Evolutionary conservation across 2,888 invertebrate species (phyloP), one percentile per base, ranked within the genome.

Genomic region (Zeuzera pyrina): DNA sequence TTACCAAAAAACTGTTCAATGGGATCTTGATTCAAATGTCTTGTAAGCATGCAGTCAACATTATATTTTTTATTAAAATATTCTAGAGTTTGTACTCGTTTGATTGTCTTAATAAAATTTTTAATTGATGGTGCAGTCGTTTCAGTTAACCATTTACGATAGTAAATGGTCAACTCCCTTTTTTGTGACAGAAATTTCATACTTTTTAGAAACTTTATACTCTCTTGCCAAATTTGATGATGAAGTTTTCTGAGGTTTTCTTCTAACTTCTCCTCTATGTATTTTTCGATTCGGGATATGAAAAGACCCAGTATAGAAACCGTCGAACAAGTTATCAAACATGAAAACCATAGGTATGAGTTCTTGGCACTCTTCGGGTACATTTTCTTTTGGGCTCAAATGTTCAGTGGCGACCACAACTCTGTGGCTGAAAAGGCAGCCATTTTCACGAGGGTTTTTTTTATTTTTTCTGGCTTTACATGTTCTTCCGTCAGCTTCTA

Each of bases 391-490:
- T 2, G 35, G 32, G 2, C 26, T 15, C 6, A 43, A 31, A 30
- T 37, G 33, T 5, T 37, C 29, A 6, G 50, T 31, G 0, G 31
- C 47, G 0, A 49, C 45, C 5, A 49, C 49, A 4, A 54, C 43
- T 22, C 47, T 45, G 21, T 51, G 52, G 15, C 52, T 57, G 21
- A 57, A 50, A 4, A 56, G 5, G 49, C 33, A 2, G 51, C 51
- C 2, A 30, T n/a, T 19, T 50, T 51, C 0, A 52, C 52, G 2
- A 36, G 29, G 47, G 52, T 53, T 42, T 52, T 53, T 2, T 48
- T 45, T 6, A 45, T 47, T 44, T 52, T 52, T 7, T 45, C 33
- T 0, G 36, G 32, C 15, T 41, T 33, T 2, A 48, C 12, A n/a
- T 47, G 50, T 21, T 47, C 49, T 6, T 53, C 50, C 0, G 53